Conservation (phyloP, 1,140 invertebrate genomes). For the Sinella curviseta region DNA sequence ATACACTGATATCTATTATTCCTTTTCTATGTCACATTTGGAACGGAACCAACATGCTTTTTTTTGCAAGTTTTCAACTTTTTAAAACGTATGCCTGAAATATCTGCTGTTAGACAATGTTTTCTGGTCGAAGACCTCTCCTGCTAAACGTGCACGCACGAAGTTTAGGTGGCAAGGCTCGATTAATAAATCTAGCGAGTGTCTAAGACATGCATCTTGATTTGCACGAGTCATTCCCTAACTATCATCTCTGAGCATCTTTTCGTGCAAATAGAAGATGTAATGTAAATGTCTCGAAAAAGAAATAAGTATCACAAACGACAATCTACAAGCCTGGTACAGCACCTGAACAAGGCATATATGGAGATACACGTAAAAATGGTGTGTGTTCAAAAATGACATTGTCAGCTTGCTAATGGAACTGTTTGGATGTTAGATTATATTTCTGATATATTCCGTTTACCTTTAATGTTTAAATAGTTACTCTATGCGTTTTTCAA, state of each 20-base stretch:
- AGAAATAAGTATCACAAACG: too few species aligned
- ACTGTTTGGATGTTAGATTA: too few species aligned
- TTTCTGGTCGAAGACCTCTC: not conserved
- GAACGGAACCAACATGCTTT: constrained; percentile 18
- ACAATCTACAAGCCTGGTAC: too few species aligned
- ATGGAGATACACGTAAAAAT: too few species aligned
- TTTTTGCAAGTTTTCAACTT: not conserved
- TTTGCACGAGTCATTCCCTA: not conserved
- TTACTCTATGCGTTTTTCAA: too few species aligned
- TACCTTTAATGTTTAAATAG: too few species aligned
- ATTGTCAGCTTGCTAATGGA: too few species aligned
- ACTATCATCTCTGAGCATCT: not conserved
- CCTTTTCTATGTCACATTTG: constrained; percentile 11
- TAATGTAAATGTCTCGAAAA: not conserved
- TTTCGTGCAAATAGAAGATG: not conserved
- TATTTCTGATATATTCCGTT: too few species aligned
- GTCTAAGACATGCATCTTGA: constrained; percentile 7
- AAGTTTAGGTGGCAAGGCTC: not conserved
- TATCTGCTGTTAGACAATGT: too few species aligned
- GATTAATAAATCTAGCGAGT: constrained; percentile 22
- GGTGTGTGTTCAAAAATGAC: too few species aligned
- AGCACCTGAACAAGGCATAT: too few species aligned
- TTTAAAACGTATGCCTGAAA: too few species aligned
- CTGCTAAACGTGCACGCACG: constrained; percentile 4
- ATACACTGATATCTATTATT: not conserved